Evolutionary conservation across 2,113 vertebrate species (phyloP), one percentile per base, ranked within the genome.

Genomic region (Ceyx melanurus): DNA sequence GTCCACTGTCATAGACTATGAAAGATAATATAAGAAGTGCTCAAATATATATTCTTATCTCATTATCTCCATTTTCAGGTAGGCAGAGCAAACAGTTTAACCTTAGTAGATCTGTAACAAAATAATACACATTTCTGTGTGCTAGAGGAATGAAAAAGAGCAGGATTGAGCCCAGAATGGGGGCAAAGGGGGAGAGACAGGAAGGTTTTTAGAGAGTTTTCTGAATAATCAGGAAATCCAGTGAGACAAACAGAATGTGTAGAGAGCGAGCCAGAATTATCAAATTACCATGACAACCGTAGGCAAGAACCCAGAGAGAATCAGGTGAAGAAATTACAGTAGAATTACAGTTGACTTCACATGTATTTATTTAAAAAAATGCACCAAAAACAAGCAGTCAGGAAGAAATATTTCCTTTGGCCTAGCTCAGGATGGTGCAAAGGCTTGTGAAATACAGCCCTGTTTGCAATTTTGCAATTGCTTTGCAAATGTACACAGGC

Each of bases 271-370:
- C 95, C 94, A 96, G 93, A 97, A 95, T 96, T 96, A 88, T 98
- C 92, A 94, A 96, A 95, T 96, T 97, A 77, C 98, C 92, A 95
- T 98, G 97, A 98, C 97, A 98, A 98, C 98, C 95, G 25, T 81
- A 92, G 96, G 95, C 96, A 96, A 77, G 95, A 90, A 95, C 88
- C 93, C 96, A 87, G 96, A 97, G 83, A 97, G 91, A 95, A 95
- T 93, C 95, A 97, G 97, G 98, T 98, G 97, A 96, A 89, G 92
- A 97, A 94, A 95, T 93, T 94, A 90, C 73, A 90, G 81, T 91
- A 89, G 73, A 92, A 96, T 77, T 86, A 95, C 77, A 94, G 88
- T 70, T 87, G 94, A 73, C 71, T 90, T 94, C 70, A 78, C 79
- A 35, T 94, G n/a, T 72, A 35, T 87, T 88, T 76, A 16, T 68